Conservation (phyloP, 2,113 vertebrate genomes). For the Sinocyclocheilus maitianheensis region DNA sequence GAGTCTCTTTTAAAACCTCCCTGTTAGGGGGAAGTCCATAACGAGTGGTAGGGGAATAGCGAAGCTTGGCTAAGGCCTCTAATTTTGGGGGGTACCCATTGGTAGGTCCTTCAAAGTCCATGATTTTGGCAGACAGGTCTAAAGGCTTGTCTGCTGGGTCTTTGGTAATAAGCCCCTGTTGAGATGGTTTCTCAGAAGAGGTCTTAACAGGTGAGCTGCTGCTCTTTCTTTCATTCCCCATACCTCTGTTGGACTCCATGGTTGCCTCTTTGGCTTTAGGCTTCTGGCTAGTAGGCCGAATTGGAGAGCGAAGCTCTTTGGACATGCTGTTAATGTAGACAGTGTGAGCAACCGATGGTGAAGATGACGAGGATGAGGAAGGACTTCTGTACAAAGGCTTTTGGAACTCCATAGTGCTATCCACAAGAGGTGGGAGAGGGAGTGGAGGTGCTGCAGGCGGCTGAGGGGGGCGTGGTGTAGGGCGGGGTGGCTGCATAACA, state of each 20-base stretch:
- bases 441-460: slow-evolving; percentile 61
- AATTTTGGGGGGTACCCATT: slow-evolving; percentile 78
- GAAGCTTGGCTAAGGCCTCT: slow-evolving; percentile 80
- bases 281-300: slow-evolving; percentile 75
- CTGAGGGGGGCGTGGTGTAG: slow-evolving; percentile 75
- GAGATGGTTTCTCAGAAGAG: slow-evolving; percentile 70
- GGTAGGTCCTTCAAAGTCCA: slow-evolving; percentile 69
- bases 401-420: slow-evolving; percentile 81
- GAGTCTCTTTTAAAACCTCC: slow-evolving; percentile 82
- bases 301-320: slow-evolving; percentile 74
- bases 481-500: slow-evolving; percentile 77
- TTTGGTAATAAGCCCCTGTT: slow-evolving; percentile 80
- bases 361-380: slow-evolving; percentile 76
- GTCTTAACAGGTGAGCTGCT: slow-evolving; percentile 77
- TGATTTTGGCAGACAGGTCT: slow-evolving; percentile 87
- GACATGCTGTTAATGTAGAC: slow-evolving; percentile 76
- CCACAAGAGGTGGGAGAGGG: slow-evolving; percentile 69
- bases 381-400: slow-evolving; percentile 82
- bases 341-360: slow-evolving; percentile 73
- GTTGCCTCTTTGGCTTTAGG: slow-evolving; percentile 79
- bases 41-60: slow-evolving; percentile 73
- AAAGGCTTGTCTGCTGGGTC: slow-evolving; percentile 85
- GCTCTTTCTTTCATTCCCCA: slow-evolving; percentile 76
- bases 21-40: slow-evolving; percentile 75
- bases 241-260: slow-evolving; percentile 69